Evolutionary conservation across 1,140 invertebrate genomes (phyloP), one percentile per base, ranked within the genome.

Genomic region (Zaprionus ghesquierei): DNA sequence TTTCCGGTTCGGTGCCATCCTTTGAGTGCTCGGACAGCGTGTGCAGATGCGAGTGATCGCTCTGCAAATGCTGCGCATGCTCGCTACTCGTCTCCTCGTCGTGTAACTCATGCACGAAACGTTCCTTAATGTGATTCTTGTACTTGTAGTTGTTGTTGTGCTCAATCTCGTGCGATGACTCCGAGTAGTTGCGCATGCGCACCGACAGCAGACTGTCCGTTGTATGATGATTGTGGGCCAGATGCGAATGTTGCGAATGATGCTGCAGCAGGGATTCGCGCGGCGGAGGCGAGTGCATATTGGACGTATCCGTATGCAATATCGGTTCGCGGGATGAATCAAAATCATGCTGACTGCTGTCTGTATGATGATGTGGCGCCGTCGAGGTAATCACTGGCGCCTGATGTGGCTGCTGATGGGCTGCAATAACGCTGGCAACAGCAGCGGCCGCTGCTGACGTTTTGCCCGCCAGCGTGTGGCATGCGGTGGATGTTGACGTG

Each of bases 121-220:
- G 93, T 87, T 98, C 95, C 76, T 98, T 98, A 68, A 99, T 98
- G 75, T 96, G 97, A 78, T 97, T 98, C 93, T 99, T 99, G 92
- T 98, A 98, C 93, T 99, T 98, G 93, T 98, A 98, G 51, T 94
- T 94, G 75, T 94, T 94, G 71, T 94, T 93, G 54, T 93, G 93
- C 35, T 92, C 91, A 69, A 92, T 79, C 63, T 91, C 84, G 55
- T 93, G 93, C 27, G 93, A 91, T 35, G 93, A 93, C 77, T 92
- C 93, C 29, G 90, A 91, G 23, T 91, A 91, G 75, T 92, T 92
- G 49, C 91, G 86, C 77, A 92, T 85, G 1, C 90, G 73, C 55
- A 79, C 74, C n/a, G 81, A 81, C 73, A 77, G 35, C 53, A 81
- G 51, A 46, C 79, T 80, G 25, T 90, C 81, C 53, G 74, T 75